Base-by-base conservation (phyloP, 2,888 invertebrate genomes). In the Tenthredo notha region DNA sequence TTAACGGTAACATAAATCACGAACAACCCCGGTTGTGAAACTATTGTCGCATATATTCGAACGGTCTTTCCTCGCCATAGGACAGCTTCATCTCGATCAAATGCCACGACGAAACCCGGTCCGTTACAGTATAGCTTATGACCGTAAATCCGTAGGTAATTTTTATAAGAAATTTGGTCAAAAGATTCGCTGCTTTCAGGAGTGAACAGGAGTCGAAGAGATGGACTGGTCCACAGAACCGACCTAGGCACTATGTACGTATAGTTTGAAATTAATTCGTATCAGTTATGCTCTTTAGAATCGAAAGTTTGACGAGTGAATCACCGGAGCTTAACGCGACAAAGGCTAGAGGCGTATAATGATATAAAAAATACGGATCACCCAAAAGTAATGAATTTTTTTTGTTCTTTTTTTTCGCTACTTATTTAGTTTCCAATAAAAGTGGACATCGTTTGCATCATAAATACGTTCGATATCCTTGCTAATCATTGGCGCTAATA, bases 1-100 rank as follows among this genome's bases (percentile, higher is more conserved):
- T 86, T 87, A 88, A 89, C 86, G 86, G 87, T 86, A 87, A 85
- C 86, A 87, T 89, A 87, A 89, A 89, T 88, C 88, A 88, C 84
- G 80, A 29, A 25, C 58, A 78, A 9, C 29, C n/a, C 18, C 15
- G 21, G 80, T 61, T 37, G 77, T 33, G 77, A 61, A 80, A 80
- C 37, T 80, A 61, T 61, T 61, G 80, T 37, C 80, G 80, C 5
- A 21, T 25, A 80, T 25, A 37, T 80, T 58, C 37, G 15, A 40
- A 25, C 80, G 58, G 1, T 61, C 40, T 80, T 40, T 40, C 6
- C 58, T 37, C 80, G n/a, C 29, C 47, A 2, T 40, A 6, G 61
- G 80, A 80, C 80, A 80, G 80, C 12, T 80, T 80, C 37, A 61
- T 80, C 61, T 80, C 80, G 58, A 58, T 80, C 80, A 12, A 12